A percentile compares a stretch with the other conserved stretches of the same genome.
These are phyloP conservation scores for Plecturocebus donacophilus DNA, from an alignment of 2,113 vertebrate genomes.

Conservation along the genomic window DNA sequence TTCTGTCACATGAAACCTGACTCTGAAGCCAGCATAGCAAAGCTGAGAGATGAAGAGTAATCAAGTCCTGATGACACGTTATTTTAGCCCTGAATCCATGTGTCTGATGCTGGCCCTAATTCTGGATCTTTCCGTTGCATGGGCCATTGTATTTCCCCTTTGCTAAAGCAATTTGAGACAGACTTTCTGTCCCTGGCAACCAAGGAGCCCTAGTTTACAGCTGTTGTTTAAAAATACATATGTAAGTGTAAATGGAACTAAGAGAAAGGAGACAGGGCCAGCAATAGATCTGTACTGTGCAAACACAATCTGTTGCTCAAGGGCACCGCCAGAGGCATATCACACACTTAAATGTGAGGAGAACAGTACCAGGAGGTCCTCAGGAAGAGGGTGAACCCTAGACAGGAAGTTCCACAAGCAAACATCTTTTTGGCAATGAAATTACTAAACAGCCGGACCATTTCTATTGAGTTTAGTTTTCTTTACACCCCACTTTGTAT, in stretches of 20 bases:
- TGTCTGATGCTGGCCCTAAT: background rate
- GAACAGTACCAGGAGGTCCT: background rate
- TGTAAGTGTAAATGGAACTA: background rate
- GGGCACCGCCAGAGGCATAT: background rate
- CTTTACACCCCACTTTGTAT: background rate
- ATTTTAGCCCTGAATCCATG: background rate
- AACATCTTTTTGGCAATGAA: background rate
- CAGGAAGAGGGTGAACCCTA: background rate
- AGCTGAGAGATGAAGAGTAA: background rate
- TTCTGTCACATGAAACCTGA: background rate
- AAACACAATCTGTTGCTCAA: background rate
- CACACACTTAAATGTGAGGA: background rate
- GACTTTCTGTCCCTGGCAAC: slow-evolving; percentile 10
- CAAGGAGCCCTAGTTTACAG: background rate
- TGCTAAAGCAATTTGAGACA: background rate
- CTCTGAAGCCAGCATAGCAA: background rate
- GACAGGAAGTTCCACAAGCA: slow-evolving; percentile 28
- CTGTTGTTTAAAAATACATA: background rate
- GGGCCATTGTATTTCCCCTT: slow-evolving; percentile 3
- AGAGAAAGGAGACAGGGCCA: background rate
- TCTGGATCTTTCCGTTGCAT: slow-evolving; percentile 16
- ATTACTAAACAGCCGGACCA: background rate
- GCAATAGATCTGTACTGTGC: background rate
- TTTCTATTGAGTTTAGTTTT: background rate
- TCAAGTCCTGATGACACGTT: background rate